Percentiles rank a stretch among this genome's conserved stretches.
Evolutionary conservation across 2,888 invertebrate species (phyloP).

Genomic region (Drosophila affinis): DNA sequence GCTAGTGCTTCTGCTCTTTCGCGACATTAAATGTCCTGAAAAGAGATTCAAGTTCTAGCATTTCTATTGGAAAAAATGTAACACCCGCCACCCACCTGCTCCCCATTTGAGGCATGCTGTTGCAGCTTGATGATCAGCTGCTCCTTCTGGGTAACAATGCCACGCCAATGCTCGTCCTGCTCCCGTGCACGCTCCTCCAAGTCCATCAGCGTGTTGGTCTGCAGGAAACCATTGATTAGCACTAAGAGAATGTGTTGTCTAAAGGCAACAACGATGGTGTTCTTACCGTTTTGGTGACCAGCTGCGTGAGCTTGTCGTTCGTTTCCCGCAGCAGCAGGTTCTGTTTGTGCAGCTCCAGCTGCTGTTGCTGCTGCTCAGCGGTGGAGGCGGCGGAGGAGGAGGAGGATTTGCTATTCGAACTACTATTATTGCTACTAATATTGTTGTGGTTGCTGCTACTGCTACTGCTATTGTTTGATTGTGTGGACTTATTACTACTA

Average conservation of each 20-base stretch:
- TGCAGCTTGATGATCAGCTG: conserved; percentile 82
- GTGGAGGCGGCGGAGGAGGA: conserved; percentile 49
- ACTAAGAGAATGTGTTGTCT: not conserved
- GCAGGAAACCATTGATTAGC: not conserved
- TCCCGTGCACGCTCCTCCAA: conserved; percentile 82
- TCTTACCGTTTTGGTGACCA: conserved; percentile 91
- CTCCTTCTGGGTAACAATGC: conserved; percentile 82
- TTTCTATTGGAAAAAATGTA: not conserved
- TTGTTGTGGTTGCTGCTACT: conserved; percentile 70
- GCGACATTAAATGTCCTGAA: conserved; percentile 83
- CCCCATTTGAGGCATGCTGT: conserved; percentile 81
- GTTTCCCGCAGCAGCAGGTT: conserved; percentile 87
- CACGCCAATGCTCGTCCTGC: conserved; percentile 83
- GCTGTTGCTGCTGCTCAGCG: conserved; percentile 34
- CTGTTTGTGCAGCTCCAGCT: conserved; percentile 85
- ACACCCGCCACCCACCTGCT: conserved; percentile 68
- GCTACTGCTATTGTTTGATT: conserved; percentile 74
- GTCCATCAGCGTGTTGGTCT: conserved; percentile 83
- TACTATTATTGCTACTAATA: conserved; percentile 80
- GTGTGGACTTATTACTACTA: conserved; percentile 81
- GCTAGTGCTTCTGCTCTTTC: conserved; percentile 23
- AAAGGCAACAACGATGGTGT: too few relatives aligned
- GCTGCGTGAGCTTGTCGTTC: conserved; percentile 89
- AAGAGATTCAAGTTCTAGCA: conserved; percentile 18
- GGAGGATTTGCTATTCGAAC: conserved; percentile 75